These are phyloP conservation scores for Jacana jacana DNA, from an alignment of 2,113 vertebrate species.

Conservation along the genomic window DNA sequence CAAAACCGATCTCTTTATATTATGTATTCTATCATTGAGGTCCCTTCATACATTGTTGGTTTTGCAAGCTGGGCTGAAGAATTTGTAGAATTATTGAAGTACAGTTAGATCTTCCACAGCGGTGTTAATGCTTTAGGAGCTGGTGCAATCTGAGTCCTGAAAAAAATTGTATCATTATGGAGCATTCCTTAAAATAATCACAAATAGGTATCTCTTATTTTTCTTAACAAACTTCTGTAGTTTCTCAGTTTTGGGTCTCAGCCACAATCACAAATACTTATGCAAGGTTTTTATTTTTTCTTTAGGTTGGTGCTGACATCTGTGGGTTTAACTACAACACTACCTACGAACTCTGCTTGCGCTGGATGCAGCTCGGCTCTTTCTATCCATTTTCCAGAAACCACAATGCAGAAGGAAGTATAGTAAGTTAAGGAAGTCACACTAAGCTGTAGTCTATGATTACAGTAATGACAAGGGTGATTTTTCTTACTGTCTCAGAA, in stretches of 20 bases:
- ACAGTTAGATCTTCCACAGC: background rate
- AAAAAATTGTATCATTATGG: background rate
- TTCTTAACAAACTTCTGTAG: background rate
- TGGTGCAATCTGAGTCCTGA: background rate
- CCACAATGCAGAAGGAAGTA: conserved; percentile 81
- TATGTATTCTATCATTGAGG: background rate
- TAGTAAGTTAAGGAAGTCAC: conserved; percentile 54
- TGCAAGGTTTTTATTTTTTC: background rate
- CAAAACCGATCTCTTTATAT: background rate
- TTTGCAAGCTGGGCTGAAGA: background rate
- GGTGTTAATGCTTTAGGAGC: background rate
- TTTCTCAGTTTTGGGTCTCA: background rate
- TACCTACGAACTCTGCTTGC: conserved; percentile 82
- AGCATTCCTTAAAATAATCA: background rate
- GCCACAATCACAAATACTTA: background rate
- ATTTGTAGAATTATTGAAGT: background rate
- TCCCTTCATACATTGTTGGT: background rate
- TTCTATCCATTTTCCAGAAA: conserved; percentile 91
- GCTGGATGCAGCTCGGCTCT: conserved; percentile 90
- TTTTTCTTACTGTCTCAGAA: background rate
- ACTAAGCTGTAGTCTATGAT: background rate
- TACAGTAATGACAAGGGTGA: background rate
- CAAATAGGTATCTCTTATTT: background rate
- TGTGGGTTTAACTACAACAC: conserved; percentile 86
- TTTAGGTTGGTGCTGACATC: conserved; percentile 87